phyloP scores from a whole-genome alignment of 2,797 vertebrate genomes.

The Pterois miles region DNA sequence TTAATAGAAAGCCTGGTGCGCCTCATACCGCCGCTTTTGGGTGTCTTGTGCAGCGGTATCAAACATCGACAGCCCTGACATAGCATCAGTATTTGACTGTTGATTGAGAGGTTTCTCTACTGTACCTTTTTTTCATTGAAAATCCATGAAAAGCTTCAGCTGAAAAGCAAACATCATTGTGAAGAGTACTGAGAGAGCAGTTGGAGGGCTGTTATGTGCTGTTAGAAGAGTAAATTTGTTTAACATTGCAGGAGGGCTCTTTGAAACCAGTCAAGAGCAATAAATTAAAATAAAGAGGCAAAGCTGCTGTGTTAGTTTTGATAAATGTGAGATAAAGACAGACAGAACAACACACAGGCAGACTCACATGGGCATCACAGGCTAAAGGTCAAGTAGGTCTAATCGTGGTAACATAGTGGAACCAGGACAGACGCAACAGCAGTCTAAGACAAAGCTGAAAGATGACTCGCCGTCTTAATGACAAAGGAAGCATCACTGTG shows the following conservation, averaged over 20 bases:
- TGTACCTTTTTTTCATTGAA: constrained; percentile 25
- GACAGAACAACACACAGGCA: constrained; percentile 34
- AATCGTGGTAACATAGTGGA: constrained; percentile 47
- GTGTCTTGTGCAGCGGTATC: too few relatives aligned
- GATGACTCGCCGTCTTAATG: constrained; percentile 23
- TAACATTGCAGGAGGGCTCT: constrained; percentile 39
- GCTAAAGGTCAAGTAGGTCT: constrained; percentile 69
- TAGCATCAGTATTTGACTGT: background rate
- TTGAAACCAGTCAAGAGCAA: constrained; percentile 32
- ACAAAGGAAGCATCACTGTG: constrained; percentile 32
- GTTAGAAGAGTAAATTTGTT: constrained; percentile 55
- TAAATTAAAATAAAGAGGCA: background rate
- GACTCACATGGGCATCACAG: background rate
- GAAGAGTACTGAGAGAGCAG: constrained; percentile 35
- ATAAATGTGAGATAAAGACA: constrained; percentile 47
- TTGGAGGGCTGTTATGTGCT: constrained; percentile 51
- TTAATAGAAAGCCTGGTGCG: too few relatives aligned
- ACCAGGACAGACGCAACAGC: constrained; percentile 23
- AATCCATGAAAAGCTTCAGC: constrained; percentile 61
- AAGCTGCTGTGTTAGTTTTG: constrained; percentile 12
- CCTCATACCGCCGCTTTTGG: too few relatives aligned
- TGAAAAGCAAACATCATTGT: constrained; percentile 58
- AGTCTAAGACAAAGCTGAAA: constrained; percentile 8
- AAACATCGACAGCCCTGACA: too few relatives aligned
- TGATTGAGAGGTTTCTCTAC: constrained; percentile 41